Percentiles rank a stretch among this genome's conserved stretches.
These are phyloP conservation scores for Hapalemur alaotrensis DNA, from an alignment of 2,797 vertebrate genomes.

Conservation along the genomic window DNA sequence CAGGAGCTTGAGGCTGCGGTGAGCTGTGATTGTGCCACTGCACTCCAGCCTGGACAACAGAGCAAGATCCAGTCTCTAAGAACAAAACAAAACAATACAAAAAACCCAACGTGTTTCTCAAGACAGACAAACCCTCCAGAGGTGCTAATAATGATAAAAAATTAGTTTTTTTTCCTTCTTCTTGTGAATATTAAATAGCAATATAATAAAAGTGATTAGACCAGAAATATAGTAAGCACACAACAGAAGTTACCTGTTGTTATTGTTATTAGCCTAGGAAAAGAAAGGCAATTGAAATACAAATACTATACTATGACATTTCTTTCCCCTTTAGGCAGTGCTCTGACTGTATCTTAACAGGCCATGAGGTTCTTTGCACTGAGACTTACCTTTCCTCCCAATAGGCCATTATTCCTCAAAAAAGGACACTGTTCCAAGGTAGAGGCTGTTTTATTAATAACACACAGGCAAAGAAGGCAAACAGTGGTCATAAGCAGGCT, in stretches of 20 bases:
- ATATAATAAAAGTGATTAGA: neutral
- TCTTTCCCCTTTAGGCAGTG: neutral
- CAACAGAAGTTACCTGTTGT: neutral
- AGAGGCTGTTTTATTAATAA: neutral
- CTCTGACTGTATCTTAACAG: neutral
- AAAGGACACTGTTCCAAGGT: neutral
- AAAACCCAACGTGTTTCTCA: neutral
- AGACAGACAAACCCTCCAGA: neutral
- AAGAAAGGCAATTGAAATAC: neutral
- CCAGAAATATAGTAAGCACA: neutral
- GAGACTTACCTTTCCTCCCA: neutral
- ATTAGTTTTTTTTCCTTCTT: neutral
- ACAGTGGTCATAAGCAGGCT: neutral
- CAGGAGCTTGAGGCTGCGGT: neutral
- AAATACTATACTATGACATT: neutral
- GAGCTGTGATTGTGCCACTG: neutral
- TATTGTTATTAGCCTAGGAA: too few species aligned
- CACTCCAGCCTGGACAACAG: neutral
- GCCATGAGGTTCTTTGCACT: neutral
- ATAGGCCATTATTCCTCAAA: neutral
- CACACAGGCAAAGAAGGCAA: neutral
- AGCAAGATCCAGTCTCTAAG: neutral
- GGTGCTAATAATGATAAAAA: neutral
- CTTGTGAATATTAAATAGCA: neutral
- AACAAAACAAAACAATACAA: neutral